These are phyloP conservation scores for Parazoanthus atlanticus DNA, from an alignment of 92 coral and sea anemone species.

Conservation along the genomic window DNA sequence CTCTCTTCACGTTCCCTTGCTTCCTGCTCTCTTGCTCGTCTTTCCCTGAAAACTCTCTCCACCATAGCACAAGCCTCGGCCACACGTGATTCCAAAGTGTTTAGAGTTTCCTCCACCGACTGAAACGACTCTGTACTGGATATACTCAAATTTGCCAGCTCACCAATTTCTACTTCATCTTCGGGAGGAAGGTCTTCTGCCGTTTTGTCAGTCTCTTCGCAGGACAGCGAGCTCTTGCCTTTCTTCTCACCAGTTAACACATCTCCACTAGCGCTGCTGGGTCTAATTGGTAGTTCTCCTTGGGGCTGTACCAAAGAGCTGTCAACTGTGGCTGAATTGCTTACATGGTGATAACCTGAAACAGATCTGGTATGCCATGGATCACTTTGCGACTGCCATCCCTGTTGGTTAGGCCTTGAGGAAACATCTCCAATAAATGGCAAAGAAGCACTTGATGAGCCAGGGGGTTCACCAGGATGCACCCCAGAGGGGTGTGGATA, in stretches of 20 bases:
- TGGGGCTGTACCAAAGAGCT: background rate
- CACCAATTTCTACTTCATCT: background rate
- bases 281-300: background rate
- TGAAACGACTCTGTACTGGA: constrained; percentile 10
- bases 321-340: background rate
- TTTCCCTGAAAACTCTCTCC: constrained; percentile 14
- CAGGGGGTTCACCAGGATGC: background rate
- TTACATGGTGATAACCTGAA: background rate
- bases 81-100: constrained; percentile 2
- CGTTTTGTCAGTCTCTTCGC: background rate
- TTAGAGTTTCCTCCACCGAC: constrained; percentile 18
- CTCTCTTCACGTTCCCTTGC: constrained; percentile 4
- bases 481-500: background rate
- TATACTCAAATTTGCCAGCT: background rate
- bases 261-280: background rate
- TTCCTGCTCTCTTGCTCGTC: background rate
- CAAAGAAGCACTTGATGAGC: background rate
- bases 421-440: background rate
- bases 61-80: constrained; percentile 37
- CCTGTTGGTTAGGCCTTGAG: background rate
- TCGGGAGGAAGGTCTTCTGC: background rate
- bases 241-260: background rate
- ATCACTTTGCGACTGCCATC: background rate
- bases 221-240: background rate
- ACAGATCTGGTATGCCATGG: background rate